Evolutionary conservation across 2,113 vertebrate genomes (phyloP), one percentile per base, ranked within the genome.

Genomic region (Lepidothrix coronata): DNA sequence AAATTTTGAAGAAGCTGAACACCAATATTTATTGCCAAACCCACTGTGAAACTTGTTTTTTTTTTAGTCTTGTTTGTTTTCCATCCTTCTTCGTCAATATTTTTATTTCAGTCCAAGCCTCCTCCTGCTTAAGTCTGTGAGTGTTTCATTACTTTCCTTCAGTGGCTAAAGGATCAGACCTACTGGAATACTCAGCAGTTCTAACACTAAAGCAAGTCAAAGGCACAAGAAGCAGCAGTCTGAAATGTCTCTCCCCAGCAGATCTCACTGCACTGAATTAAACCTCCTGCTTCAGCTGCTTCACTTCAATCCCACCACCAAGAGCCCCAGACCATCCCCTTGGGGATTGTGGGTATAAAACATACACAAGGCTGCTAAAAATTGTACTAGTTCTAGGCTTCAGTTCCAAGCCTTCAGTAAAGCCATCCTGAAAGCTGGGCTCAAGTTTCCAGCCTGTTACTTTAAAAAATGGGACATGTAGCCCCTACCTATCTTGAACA

Each of bases 31-130:
- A 57, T 37, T 75, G 39, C 21, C 71, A 85, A 79, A 96, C 9
- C 2, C 33, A 51, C 35, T 35, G 39, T 2, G 15, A 35, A 85
- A 57, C 14, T 17, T 6, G 1, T 0, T 4, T 54, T 28, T 61
- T 73, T 73, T 46, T 57, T 48, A 35, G 12, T 55, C 71, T 68
- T 74, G 27, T 54, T 59, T 76, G 44, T 54, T 86, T 89, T 16
- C 43, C 49, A 72, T n/a, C 68, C 51, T 86, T 75, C 57, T 85
- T 41, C 75, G 49, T 57, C 44, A 76, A 7, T 14, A 35, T 58
- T 85, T 79, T 65, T 49, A 73, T 91, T 73, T 43, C 6, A 3
- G 71, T 20, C 28, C 58, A 55, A 66, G 37, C 18, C 54, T 79
- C 46, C 24, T 72, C 27, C 73, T 67, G 37, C 61, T 91, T 61